Evolutionary conservation across 1,140 invertebrate genomes (phyloP).

Genomic region (Geopemphigus sp.): DNA sequence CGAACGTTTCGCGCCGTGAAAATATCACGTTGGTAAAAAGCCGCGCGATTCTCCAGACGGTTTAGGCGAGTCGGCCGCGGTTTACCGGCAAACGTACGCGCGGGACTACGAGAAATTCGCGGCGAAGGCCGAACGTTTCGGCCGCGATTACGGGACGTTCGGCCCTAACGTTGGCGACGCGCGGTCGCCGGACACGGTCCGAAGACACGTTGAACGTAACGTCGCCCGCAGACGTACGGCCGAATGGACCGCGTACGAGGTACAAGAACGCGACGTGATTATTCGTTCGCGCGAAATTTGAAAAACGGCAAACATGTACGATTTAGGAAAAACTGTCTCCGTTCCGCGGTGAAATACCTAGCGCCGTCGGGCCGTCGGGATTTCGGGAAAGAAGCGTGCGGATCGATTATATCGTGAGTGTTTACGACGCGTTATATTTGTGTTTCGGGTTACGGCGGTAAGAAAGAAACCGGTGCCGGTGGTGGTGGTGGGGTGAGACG

Average conservation of each 20-base stretch:
- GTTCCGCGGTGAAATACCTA: too few relatives aligned
- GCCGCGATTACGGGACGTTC: not conserved
- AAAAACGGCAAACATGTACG: too few relatives aligned
- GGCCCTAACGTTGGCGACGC: too few relatives aligned
- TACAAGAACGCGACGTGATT: too few relatives aligned
- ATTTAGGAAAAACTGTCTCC: not conserved
- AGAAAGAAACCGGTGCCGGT: too few relatives aligned
- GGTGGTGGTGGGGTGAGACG: too few relatives aligned
- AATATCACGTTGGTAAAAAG: not conserved
- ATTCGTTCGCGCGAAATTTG: too few relatives aligned
- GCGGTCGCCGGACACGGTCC: too few relatives aligned
- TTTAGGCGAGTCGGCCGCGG: not conserved
- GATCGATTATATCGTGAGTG: slow-evolving; percentile 5
- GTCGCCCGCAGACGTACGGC: not conserved
- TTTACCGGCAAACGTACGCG: not conserved
- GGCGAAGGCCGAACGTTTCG: not conserved
- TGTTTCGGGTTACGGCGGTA: too few relatives aligned
- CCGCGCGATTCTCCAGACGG: not conserved
- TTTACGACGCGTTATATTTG: too few relatives aligned
- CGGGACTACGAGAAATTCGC: not conserved
- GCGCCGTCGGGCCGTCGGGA: not conserved
- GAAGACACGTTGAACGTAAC: too few relatives aligned
- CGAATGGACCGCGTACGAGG: not conserved
- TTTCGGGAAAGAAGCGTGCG: slow-evolving; percentile 10
- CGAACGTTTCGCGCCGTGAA: too few relatives aligned